Conservation (phyloP, 2,113 vertebrate species). For the Oreotrochilus melanogaster region DNA sequence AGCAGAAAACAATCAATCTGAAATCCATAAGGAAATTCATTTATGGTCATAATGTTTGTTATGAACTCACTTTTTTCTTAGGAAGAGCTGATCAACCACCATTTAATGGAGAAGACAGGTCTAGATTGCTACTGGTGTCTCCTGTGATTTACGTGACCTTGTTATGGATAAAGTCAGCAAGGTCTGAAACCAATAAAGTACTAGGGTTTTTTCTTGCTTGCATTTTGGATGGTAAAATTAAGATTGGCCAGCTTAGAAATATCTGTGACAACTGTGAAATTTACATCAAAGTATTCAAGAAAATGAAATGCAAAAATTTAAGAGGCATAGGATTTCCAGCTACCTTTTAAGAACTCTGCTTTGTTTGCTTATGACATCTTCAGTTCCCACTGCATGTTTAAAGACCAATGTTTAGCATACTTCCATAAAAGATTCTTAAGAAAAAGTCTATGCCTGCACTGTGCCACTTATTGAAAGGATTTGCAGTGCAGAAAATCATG, state of each 20-base stretch:
- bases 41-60: background rate
- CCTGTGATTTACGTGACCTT: fast-evolving
- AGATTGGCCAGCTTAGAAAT: background rate
- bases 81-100: background rate
- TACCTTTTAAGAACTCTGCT: background rate
- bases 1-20: background rate
- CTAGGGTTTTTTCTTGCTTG: background rate
- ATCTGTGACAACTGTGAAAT: constrained; percentile 18
- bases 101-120: background rate
- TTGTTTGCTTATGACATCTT: constrained; percentile 20
- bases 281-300: constrained; percentile 22
- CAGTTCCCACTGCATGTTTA: background rate
- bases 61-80: background rate
- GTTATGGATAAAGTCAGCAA: background rate
- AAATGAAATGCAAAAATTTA: constrained; percentile 9
- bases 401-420: background rate
- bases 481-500: background rate
- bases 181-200: background rate
- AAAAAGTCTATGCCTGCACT: background rate
- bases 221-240: background rate
- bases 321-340: background rate
- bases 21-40: background rate
- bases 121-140: background rate
- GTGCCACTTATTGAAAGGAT: background rate
- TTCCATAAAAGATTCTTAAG: background rate